Evolutionary conservation across 92 coral and sea anemone species (phyloP), one percentile per base, ranked within the genome.

Genomic region (Micromussa lordhowensis): DNA sequence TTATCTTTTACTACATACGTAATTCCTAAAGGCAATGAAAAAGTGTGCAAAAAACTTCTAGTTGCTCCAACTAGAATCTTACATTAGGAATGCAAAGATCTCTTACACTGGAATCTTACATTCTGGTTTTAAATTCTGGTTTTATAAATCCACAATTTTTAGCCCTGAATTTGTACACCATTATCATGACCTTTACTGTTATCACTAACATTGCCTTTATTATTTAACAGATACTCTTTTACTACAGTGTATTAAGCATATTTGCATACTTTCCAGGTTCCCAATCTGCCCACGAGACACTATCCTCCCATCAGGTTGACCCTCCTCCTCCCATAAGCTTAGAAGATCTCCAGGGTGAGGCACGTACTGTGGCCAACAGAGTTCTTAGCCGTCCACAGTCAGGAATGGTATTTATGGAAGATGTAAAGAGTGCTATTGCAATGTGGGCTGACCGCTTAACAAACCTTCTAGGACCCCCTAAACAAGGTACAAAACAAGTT

Each of bases 381-480:
- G 93, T 98, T 16, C 82, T 96, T 73, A 89, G 94, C 63, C 95
- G 98, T 16, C 98, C 99, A 22, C 91, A 91, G 87, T 98, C 98
- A 5, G 99, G 98, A 24, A 88, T 93, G 77, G 92, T 90, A 11
- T 91, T 98, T 68, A 74, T 92, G 82, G 90, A 91, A 11, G 98
- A 98, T 89, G 98, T 95, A 22, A 91, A 90, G 68, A 91, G 90
- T 38, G 99, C 99, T 13, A 83, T 92, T 59, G 94, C 90, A n/a
- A 93, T 98, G 95, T 96, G 98, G 95, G 95, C 98, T 28, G 96
- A 94, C 71, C 92, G 98, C 55, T 92, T 98, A 29, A 81, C 96
- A 31, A 88, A 88, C 36, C 93, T 98, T 38, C 78, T 98, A 74
- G 99, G 94, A n/a, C 98, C 98, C 21, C 90, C 92, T 7, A 58